Evolutionary conservation across 2,797 vertebrate species (phyloP).

Genomic region (Cyprinella venusta): DNA sequence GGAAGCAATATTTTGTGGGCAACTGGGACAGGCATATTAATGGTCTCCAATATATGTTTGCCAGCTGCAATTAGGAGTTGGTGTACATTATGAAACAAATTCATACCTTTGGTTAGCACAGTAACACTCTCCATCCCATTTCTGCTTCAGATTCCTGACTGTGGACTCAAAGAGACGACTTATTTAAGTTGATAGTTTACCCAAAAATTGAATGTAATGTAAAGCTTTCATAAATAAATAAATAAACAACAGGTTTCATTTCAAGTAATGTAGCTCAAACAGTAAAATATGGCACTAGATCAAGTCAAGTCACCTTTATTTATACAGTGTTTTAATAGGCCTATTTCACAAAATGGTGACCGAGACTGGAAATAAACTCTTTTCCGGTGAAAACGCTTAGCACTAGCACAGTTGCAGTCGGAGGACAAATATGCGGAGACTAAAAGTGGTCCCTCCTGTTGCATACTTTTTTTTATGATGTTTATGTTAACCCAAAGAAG

Average conservation of each 20-base stretch:
- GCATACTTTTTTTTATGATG: no score
- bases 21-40: constrained; percentile 54
- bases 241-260: neutral
- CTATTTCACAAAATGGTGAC: no score
- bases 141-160: neutral
- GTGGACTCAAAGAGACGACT: neutral
- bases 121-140: neutral
- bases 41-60: constrained; percentile 52
- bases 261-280: neutral
- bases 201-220: neutral
- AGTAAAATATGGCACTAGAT: neutral
- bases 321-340: neutral
- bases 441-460: no score
- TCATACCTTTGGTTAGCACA: neutral
- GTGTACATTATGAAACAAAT: constrained; percentile 33
- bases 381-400: no score
- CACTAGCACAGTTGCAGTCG: no score
- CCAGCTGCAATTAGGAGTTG: constrained; percentile 51
- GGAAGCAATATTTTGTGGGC: constrained; percentile 60
- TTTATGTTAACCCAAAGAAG: no score
- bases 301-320: neutral
- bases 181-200: neutral
- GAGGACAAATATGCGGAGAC: no score
- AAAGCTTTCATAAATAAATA: neutral
- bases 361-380: no score